Evolutionary conservation across 1,140 invertebrate genomes (phyloP).

Genomic region (Lethrus apterus): DNA sequence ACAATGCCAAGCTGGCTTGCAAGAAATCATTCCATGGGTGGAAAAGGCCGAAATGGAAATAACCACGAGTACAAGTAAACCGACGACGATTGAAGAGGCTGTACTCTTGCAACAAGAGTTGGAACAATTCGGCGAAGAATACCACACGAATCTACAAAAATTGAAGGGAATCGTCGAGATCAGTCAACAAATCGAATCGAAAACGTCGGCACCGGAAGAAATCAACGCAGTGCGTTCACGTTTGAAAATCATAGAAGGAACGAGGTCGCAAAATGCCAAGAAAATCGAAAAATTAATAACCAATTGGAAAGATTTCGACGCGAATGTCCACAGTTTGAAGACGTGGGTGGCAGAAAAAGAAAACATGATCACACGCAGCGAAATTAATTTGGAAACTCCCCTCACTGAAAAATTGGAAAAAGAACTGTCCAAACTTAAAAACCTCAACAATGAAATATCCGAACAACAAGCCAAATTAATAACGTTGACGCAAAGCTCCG

Average conservation of each 20-base stretch:
- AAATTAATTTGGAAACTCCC: slow-evolving; percentile 54
- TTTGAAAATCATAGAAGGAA: slow-evolving; percentile 69
- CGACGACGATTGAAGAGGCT: slow-evolving; percentile 71
- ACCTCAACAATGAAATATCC: slow-evolving; percentile 72
- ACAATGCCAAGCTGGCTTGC: slow-evolving; percentile 69
- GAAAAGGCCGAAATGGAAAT: slow-evolving; percentile 76
- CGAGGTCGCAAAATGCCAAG: slow-evolving; percentile 61
- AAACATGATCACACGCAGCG: slow-evolving; percentile 46
- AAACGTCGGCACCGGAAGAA: slow-evolving; percentile 68
- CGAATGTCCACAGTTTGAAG: slow-evolving; percentile 61
- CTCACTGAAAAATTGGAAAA: slow-evolving; percentile 65
- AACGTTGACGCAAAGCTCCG: slow-evolving; percentile 66
- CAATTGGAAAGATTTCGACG: slow-evolving; percentile 74
- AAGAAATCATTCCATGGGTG: slow-evolving; percentile 81
- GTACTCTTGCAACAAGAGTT: slow-evolving; percentile 63
- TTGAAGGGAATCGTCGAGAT: slow-evolving; percentile 64
- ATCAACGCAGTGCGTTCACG: slow-evolving; percentile 72
- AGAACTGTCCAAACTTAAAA: slow-evolving; percentile 63
- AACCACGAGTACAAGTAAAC: slow-evolving; percentile 62
- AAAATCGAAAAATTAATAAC: slow-evolving; percentile 71
- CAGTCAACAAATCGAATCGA: slow-evolving; percentile 63
- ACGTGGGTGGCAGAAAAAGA: slow-evolving; percentile 64
- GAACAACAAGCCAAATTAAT: slow-evolving; percentile 76
- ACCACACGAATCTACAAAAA: slow-evolving; percentile 65
- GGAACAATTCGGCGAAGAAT: slow-evolving; percentile 63